A percentile compares a stretch with the other conserved stretches of the same genome.
Evolutionary conservation across 2,113 vertebrate genomes (phyloP).

Genomic region (Bubalus kerabau): DNA sequence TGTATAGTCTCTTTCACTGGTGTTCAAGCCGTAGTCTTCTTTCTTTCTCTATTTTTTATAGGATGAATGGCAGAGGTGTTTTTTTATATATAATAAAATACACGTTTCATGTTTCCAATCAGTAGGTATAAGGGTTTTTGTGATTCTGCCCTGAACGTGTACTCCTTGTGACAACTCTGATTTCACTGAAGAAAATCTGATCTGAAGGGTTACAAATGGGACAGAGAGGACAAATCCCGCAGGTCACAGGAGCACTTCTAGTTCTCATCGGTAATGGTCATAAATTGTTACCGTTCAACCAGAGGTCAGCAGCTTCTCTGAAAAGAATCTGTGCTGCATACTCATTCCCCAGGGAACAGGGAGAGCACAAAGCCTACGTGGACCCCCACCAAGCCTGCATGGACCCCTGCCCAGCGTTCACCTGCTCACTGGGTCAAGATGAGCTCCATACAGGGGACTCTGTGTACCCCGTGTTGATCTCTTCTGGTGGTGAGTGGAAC

Average conservation of each 20-base stretch:
- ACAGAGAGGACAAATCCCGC: not conserved
- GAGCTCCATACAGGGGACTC: not conserved
- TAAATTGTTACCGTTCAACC: not conserved
- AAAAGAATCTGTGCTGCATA: not conserved
- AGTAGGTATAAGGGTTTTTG: not conserved
- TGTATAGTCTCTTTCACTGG: not conserved
- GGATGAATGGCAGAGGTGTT: not conserved
- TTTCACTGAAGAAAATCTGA: conserved; percentile 9
- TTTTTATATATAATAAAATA: conserved; percentile 34
- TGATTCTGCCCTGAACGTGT: not conserved
- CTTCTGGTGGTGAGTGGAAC: not conserved
- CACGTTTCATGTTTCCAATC: not conserved
- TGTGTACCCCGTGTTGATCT: not conserved
- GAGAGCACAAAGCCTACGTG: not conserved
- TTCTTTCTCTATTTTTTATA: not conserved
- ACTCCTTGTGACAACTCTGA: not conserved
- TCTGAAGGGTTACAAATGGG: not conserved
- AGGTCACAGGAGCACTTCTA: not conserved
- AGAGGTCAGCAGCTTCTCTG: not conserved
- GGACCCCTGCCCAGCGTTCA: not conserved
- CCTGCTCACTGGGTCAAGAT: not conserved
- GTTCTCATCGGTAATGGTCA: not conserved
- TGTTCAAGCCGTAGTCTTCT: not conserved
- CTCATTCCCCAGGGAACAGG: not conserved
- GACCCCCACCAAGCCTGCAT: not conserved